phyloP scores from a whole-genome alignment of 2,797 vertebrate species.

The Tachyglossus aculeatus region DNA sequence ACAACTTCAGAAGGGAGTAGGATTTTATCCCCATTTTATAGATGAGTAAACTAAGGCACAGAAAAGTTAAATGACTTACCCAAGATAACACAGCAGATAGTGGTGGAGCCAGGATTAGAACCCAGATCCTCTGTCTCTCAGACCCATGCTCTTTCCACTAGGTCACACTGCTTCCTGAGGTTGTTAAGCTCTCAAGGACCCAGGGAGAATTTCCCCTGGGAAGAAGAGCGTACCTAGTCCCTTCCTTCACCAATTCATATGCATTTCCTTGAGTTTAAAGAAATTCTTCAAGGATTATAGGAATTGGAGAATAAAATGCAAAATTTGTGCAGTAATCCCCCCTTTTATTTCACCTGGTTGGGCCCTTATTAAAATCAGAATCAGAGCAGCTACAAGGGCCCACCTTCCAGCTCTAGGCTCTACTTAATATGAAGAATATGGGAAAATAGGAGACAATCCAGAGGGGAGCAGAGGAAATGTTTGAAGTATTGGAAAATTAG shows the following conservation, averaged over 20 bases:
- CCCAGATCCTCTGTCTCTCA: no score
- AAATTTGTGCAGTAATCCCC: not conserved
- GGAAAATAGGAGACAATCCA: not conserved
- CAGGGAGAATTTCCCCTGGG: not conserved
- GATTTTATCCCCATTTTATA: no score
- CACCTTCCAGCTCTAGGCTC: not conserved
- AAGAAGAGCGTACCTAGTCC: not conserved
- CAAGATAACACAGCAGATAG: no score
- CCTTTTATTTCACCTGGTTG: not conserved
- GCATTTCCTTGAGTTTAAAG: not conserved
- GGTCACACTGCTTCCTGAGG: no score
- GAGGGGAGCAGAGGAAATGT: not conserved
- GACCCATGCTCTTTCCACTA: no score
- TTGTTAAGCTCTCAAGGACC: no score
- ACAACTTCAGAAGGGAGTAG: no score
- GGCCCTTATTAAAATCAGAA: not conserved
- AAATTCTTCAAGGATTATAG: not conserved
- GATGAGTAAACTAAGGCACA: no score
- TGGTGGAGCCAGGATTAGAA: no score
- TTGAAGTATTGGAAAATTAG: not conserved
- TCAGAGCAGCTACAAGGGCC: not conserved
- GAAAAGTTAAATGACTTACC: no score
- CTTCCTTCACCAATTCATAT: not conserved
- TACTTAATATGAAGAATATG: not conserved
- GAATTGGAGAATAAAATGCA: not conserved